These are phyloP conservation scores for Drosophila quinaria DNA, from an alignment of 2,888 invertebrate species.

Conservation along the genomic window DNA sequence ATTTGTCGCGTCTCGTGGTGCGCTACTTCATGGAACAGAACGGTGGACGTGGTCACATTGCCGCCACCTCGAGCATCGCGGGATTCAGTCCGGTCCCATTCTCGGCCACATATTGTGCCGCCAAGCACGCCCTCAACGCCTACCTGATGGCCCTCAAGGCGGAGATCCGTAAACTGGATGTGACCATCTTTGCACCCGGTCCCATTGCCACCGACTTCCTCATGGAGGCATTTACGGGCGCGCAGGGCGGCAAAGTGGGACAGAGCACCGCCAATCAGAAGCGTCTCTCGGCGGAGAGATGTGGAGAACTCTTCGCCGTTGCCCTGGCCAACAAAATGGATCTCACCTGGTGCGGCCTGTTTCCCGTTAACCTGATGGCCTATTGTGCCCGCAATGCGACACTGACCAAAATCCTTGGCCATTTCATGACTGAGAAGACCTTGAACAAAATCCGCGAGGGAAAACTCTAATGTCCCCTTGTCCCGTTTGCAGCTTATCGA, in stretches of 20 bases:
- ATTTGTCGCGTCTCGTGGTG: constrained; percentile 90
- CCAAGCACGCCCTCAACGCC: constrained; percentile 92
- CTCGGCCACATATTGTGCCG: constrained; percentile 90
- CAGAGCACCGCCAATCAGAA: constrained; percentile 85
- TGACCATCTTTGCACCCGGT: constrained; percentile 92
- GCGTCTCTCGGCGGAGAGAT: constrained; percentile 87
- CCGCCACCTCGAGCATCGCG: constrained; percentile 91
- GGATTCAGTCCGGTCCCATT: constrained; percentile 89
- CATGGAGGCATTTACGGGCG: constrained; percentile 89
- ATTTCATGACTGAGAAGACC: constrained; percentile 70
- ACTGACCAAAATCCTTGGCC: constrained; percentile 60
- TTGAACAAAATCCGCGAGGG: constrained; percentile 82
- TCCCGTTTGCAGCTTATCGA: not conserved
- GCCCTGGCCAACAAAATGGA: constrained; percentile 87
- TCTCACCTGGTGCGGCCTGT: constrained; percentile 90
- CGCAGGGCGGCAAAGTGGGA: constrained; percentile 86
- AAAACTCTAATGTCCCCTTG: constrained; percentile 54
- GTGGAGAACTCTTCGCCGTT: constrained; percentile 87
- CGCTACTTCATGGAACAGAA: constrained; percentile 87
- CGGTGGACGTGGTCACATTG: constrained; percentile 88
- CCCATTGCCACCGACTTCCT: constrained; percentile 91
- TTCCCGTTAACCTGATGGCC: constrained; percentile 88
- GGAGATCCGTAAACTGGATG: constrained; percentile 87
- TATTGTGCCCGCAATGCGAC: constrained; percentile 88
- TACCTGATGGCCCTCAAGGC: constrained; percentile 90